phyloP scores from a whole-genome alignment of 1,140 invertebrate genomes.

The Diorhabda carinulata region DNA sequence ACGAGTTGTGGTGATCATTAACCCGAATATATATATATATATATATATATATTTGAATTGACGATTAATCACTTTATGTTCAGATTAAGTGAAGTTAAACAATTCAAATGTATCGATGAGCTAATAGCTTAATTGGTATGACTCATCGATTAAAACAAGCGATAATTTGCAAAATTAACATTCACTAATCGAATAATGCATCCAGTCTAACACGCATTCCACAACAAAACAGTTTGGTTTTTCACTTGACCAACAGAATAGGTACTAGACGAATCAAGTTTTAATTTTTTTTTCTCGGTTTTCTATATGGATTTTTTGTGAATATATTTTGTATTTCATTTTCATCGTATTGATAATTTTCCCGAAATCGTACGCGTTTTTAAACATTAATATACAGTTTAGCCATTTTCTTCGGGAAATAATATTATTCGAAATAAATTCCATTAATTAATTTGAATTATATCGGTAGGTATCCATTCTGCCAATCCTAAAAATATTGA shows the following conservation, averaged over 20 bases:
- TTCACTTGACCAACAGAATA: neutral
- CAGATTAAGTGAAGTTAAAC: constrained; percentile 21
- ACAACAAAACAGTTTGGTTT: neutral
- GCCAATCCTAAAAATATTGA: constrained; percentile 6
- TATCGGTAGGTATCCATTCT: neutral
- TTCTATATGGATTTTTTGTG: too few relatives aligned
- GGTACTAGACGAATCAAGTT: too few relatives aligned
- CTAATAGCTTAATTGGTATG: constrained; percentile 25
- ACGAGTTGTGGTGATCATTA: constrained; percentile 4
- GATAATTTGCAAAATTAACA: constrained; percentile 24
- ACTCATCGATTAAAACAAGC: constrained; percentile 25
- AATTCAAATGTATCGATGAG: constrained; percentile 26
- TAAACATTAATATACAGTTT: too few relatives aligned
- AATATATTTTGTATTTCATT: too few relatives aligned
- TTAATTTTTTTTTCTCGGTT: too few relatives aligned
- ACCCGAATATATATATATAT: constrained; percentile 8
- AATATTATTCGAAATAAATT: too few relatives aligned
- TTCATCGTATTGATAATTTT: too few relatives aligned
- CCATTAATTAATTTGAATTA: neutral
- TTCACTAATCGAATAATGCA: constrained; percentile 20
- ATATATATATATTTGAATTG: constrained; percentile 11
- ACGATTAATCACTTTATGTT: constrained; percentile 22
- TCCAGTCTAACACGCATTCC: constrained; percentile 15
- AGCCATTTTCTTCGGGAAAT: too few relatives aligned
- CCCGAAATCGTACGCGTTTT: too few relatives aligned